Evolutionary conservation across 2,888 invertebrate species (phyloP).

Genomic region (Andrena minutula): DNA sequence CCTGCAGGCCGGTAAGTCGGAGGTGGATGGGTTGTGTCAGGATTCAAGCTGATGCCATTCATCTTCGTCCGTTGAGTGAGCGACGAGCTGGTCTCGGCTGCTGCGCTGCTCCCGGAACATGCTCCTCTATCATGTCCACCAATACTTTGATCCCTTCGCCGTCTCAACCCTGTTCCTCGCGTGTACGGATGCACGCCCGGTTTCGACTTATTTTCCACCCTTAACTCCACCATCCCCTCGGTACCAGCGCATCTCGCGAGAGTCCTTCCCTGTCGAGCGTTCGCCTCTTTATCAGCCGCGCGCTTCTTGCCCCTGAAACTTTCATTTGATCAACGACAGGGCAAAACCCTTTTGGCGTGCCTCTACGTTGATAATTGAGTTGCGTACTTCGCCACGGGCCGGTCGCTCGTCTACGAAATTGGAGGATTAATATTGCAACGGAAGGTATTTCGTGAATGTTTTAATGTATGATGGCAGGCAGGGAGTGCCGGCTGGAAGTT

Average conservation of each 20-base stretch:
- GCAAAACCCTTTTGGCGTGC: constrained; percentile 40
- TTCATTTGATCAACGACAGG: constrained; percentile 54
- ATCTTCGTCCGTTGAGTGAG: constrained; percentile 76
- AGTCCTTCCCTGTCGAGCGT: not conserved
- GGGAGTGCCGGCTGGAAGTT: not conserved
- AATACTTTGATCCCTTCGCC: constrained; percentile 61
- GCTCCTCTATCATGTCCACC: constrained; percentile 75
- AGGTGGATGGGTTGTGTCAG: constrained; percentile 74
- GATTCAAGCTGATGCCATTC: constrained; percentile 77
- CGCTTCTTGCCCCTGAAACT: constrained; percentile 43
- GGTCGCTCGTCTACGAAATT: constrained; percentile 29
- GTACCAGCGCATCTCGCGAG: not conserved
- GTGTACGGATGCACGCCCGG: constrained; percentile 41
- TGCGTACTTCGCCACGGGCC: constrained; percentile 22
- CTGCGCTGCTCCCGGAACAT: constrained; percentile 56
- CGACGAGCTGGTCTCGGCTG: constrained; percentile 61
- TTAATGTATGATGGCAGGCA: not conserved
- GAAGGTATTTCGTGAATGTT: constrained; percentile 31
- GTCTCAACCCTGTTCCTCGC: constrained; percentile 32
- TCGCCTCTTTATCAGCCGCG: constrained; percentile 41
- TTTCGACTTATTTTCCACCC: constrained; percentile 29
- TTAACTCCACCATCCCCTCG: constrained; percentile 10
- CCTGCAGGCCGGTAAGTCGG: constrained; percentile 68
- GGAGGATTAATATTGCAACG: constrained; percentile 45
- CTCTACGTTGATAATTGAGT: constrained; percentile 44